phyloP scores from a whole-genome alignment of 2,888 invertebrate genomes.

The Hirudinaria manillensis region DNA sequence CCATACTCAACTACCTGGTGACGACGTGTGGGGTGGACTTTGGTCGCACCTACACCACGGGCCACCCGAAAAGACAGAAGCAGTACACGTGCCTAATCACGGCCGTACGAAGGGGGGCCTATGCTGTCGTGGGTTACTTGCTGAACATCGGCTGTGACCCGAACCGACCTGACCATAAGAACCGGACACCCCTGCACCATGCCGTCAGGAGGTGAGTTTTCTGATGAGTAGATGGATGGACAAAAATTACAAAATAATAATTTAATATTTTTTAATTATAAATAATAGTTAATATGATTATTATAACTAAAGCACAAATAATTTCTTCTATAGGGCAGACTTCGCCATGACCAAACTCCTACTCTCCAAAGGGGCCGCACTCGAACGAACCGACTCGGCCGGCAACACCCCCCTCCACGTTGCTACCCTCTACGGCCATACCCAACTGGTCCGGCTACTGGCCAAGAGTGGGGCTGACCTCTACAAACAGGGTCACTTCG shows the following conservation, averaged over 20 bases:
- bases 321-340: constrained; percentile 34
- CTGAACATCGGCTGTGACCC: constrained; percentile 39
- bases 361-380: constrained; percentile 37
- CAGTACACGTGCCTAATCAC: constrained; percentile 36
- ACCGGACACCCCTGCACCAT: constrained; percentile 40
- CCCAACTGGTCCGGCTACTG: constrained; percentile 40
- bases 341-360: constrained; percentile 41
- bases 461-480: constrained; percentile 37
- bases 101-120: constrained; percentile 38
- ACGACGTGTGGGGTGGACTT: constrained; percentile 36
- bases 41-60: constrained; percentile 37
- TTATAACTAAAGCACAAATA: too few relatives aligned
- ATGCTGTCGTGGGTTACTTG: constrained; percentile 39
- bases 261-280: too few relatives aligned
- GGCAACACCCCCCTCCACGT: constrained; percentile 41
- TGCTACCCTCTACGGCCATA: constrained; percentile 41
- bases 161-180: constrained; percentile 40
- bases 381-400: constrained; percentile 35
- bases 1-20: constrained; percentile 39
- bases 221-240: too few relatives aligned
- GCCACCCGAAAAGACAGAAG: constrained; percentile 34
- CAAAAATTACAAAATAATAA: too few relatives aligned
- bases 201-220: constrained; percentile 36
- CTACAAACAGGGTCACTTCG: constrained; percentile 39
- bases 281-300: too few relatives aligned